Evolutionary conservation across 2,113 vertebrate genomes (phyloP).

Genomic region (Phylloscopus trochiloides): DNA sequence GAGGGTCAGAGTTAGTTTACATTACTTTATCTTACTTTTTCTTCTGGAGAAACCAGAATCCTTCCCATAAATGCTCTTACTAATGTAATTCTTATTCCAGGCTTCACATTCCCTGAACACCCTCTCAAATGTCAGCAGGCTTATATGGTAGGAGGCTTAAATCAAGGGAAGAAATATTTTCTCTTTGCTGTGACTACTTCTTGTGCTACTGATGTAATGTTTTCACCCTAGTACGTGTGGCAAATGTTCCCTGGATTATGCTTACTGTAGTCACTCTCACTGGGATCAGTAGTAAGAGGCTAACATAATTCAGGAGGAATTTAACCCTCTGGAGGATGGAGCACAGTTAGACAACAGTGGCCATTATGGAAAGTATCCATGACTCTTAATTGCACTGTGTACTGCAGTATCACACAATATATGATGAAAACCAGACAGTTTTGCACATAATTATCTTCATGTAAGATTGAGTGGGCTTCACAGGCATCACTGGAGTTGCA

Average conservation of each 20-base stretch:
- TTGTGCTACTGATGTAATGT: not conserved
- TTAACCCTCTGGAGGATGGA: not conserved
- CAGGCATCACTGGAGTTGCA: not conserved
- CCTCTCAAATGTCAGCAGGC: conserved; percentile 17
- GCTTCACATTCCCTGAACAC: not conserved
- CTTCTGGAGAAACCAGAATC: not conserved
- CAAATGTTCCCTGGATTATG: not conserved
- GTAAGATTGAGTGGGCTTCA: not conserved
- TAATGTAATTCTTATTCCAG: conserved; percentile 3
- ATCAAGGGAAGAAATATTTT: not conserved
- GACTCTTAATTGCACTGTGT: not conserved
- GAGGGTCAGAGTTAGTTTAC: not conserved
- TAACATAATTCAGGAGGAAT: not conserved
- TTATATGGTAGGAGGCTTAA: not conserved
- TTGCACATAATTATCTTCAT: not conserved
- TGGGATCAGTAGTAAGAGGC: not conserved
- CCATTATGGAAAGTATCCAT: not conserved
- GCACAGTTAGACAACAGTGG: not conserved
- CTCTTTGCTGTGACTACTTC: not conserved
- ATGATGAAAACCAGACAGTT: not conserved
- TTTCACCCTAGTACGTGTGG: not conserved
- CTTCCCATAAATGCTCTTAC: not conserved
- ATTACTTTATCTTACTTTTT: conserved; percentile 8
- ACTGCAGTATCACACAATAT: not conserved
- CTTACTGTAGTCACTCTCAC: not conserved